These are phyloP conservation scores for Tigriopus japonicus DNA, from an alignment of 1,140 invertebrate species.

Conservation along the genomic window DNA sequence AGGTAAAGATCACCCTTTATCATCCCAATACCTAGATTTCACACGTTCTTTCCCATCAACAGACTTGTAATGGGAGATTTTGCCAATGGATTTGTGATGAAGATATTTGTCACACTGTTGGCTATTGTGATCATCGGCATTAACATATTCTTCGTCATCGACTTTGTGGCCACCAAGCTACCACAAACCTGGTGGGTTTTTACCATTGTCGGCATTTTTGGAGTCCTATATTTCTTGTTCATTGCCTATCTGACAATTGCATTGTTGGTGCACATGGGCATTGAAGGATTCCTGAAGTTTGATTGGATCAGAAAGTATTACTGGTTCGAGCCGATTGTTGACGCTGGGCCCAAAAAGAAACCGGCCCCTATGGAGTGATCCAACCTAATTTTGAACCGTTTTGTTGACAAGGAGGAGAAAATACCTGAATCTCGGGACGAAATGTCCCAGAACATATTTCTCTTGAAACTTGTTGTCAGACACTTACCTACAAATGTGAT, in stretches of 20 bases:
- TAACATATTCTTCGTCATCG: constrained; percentile 58
- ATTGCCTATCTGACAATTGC: background rate
- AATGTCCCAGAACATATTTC: too few relatives aligned
- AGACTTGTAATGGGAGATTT: background rate
- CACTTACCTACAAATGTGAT: too few relatives aligned
- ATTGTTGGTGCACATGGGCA: background rate
- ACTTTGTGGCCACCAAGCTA: constrained; percentile 28
- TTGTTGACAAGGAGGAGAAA: too few relatives aligned
- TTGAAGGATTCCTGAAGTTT: background rate
- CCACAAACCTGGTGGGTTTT: background rate
- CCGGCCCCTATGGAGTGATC: too few relatives aligned
- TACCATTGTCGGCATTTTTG: too few relatives aligned
- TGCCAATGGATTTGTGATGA: constrained; percentile 22
- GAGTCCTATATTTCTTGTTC: background rate
- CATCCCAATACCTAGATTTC: too few relatives aligned
- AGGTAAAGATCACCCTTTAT: background rate
- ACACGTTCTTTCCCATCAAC: background rate
- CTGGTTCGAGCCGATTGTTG: background rate
- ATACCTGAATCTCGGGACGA: too few relatives aligned
- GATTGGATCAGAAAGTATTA: background rate
- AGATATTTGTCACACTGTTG: constrained; percentile 42
- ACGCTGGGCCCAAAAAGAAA: too few relatives aligned
- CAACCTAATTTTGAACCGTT: too few relatives aligned
- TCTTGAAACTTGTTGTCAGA: too few relatives aligned
- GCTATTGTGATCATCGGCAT: constrained; percentile 52